These are phyloP conservation scores for Chloroclystis v-ata DNA, from an alignment of 2,888 invertebrate species.

Conservation along the genomic window DNA sequence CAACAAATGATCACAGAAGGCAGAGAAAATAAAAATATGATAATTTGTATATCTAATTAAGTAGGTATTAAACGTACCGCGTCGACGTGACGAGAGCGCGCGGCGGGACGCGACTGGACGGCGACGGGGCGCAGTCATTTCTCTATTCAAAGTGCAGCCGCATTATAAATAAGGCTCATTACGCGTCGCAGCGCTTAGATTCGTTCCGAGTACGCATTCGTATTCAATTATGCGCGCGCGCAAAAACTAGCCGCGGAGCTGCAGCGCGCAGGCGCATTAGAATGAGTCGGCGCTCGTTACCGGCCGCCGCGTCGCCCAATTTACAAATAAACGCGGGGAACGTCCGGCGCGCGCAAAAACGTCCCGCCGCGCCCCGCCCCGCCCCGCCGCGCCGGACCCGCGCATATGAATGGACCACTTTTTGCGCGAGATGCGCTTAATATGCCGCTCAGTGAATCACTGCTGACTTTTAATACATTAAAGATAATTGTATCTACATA, in stretches of 20 bases:
- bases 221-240: slow-evolving; percentile 65
- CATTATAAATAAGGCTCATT: slow-evolving; percentile 47
- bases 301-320: slow-evolving; percentile 54
- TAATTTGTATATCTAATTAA: no score
- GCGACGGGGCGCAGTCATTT: no score
- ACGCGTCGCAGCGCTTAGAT: slow-evolving; percentile 54
- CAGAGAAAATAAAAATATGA: no score
- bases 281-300: slow-evolving; percentile 54
- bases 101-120: no score
- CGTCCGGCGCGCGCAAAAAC: slow-evolving; percentile 71
- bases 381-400: slow-evolving; percentile 43
- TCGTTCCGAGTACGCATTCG: slow-evolving; percentile 61
- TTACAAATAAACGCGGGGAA: slow-evolving; percentile 74
- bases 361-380: slow-evolving; percentile 40
- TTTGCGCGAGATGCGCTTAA: slow-evolving; percentile 51
- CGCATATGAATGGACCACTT: slow-evolving; percentile 73
- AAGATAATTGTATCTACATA: neutral
- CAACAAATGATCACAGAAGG: no score
- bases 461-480: slow-evolving; percentile 21
- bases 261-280: slow-evolving; percentile 48
- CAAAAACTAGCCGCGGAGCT: slow-evolving; percentile 64
- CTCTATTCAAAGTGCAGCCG: slow-evolving; percentile 22
- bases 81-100: no score
- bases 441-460: slow-evolving; percentile 50
- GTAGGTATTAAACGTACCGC: no score